Conservation (phyloP, 2,888 invertebrate genomes). For the Unio delphinus region DNA sequence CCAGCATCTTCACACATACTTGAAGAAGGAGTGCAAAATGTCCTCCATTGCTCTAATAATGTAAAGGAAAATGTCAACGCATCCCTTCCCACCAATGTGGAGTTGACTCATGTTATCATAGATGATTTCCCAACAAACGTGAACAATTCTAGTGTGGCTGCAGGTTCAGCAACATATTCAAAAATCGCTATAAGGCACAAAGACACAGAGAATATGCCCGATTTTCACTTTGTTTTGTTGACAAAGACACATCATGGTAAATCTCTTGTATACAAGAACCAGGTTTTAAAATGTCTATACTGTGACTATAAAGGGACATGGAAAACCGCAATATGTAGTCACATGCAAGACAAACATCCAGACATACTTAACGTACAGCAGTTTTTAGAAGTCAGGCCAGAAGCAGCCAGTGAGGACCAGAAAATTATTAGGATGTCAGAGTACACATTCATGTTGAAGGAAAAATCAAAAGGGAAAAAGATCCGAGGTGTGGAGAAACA, state of each 20-base stretch:
- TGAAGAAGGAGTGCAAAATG: too few species aligned
- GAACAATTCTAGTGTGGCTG: too few species aligned
- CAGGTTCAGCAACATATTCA: too few species aligned
- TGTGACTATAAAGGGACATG: conserved; percentile 52
- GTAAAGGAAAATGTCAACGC: too few species aligned
- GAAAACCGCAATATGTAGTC: conserved; percentile 49
- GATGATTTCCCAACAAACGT: too few species aligned
- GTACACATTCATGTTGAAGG: conserved; percentile 27
- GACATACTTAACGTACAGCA: conserved; percentile 47
- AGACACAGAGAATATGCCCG: conserved; percentile 18
- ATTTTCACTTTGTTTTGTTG: conserved; percentile 26
- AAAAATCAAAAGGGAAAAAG: conserved; percentile 11
- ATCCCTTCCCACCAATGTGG: too few species aligned
- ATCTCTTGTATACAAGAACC: conserved; percentile 38
- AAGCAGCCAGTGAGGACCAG: conserved; percentile 24
- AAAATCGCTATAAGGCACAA: too few species aligned
- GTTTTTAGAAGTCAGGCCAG: conserved; percentile 25
- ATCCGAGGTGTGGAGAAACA: conserved; percentile 53
- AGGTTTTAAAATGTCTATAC: conserved; percentile 57
- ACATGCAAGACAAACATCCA: conserved; percentile 57
- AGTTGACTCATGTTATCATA: too few species aligned
- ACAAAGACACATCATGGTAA: conserved; percentile 4
- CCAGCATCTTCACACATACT: too few species aligned
- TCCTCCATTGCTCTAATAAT: too few species aligned
- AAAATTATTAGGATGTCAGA: conserved; percentile 61